Evolutionary conservation across 1,140 invertebrate species (phyloP).

Genomic region (Tetramorium parvispinum): DNA sequence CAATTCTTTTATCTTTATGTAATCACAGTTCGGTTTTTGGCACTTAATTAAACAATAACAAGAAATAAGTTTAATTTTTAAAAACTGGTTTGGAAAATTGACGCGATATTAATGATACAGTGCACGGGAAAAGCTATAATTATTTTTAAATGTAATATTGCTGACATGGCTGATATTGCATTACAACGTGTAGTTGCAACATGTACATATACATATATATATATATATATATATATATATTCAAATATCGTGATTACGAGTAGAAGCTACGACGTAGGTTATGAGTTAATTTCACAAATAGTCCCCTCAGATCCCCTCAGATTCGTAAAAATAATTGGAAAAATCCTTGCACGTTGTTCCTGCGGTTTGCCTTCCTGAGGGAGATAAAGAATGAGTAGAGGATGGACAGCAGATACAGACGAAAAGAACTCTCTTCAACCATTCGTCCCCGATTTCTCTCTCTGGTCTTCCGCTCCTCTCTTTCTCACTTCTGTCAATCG

Average conservation of each 20-base stretch:
- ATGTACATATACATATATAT: neutral
- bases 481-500: constrained; percentile 28
- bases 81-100: neutral
- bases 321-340: constrained; percentile 65
- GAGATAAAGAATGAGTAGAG: neutral
- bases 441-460: constrained; percentile 58
- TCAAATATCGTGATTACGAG: neutral
- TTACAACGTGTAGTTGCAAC: neutral
- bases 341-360: constrained; percentile 57
- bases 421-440: constrained; percentile 39
- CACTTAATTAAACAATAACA: neutral
- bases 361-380: constrained; percentile 33
- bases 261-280: neutral
- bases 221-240: neutral
- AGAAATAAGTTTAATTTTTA: neutral
- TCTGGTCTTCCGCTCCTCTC: neutral
- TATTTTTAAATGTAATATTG: neutral
- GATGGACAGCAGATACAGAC: constrained; percentile 8
- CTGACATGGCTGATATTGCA: neutral
- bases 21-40: neutral
- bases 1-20: neutral
- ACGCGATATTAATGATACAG: neutral
- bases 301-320: neutral
- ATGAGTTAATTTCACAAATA: constrained; percentile 43
- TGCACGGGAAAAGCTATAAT: neutral